Evolutionary conservation across 2,888 invertebrate genomes (phyloP).

Genomic region (Meandrusa payeni): DNA sequence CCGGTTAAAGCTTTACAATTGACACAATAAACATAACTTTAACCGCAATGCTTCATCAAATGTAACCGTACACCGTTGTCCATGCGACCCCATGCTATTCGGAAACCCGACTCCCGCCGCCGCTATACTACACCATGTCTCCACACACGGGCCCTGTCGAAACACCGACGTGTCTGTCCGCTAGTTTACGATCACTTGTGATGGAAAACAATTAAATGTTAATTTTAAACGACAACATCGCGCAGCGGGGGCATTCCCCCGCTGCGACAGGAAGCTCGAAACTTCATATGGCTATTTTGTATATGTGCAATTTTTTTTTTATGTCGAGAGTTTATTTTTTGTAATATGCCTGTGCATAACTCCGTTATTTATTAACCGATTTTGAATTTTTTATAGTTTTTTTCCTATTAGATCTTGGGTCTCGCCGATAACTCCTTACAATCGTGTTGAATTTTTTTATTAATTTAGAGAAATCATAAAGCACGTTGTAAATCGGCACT

Average conservation of each 20-base stretch:
- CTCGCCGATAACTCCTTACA: too few relatives aligned
- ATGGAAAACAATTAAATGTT: constrained; percentile 17
- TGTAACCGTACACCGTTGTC: constrained; percentile 10
- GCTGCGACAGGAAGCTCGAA: constrained; percentile 14
- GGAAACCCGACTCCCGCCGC: constrained; percentile 21
- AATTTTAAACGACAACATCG: constrained; percentile 7
- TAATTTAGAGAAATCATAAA: too few relatives aligned
- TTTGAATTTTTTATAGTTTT: too few relatives aligned
- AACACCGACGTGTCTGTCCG: constrained; percentile 2
- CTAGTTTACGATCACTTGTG: constrained; percentile 6
- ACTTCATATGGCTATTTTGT: constrained; percentile 10
- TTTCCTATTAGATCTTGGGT: too few relatives aligned
- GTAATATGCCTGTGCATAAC: too few relatives aligned
- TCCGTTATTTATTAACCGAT: too few relatives aligned
- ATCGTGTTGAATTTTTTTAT: too few relatives aligned
- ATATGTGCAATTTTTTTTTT: constrained; percentile 4
- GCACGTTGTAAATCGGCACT: too few relatives aligned
- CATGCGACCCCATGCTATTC: constrained; percentile 25
- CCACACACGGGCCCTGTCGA: not conserved
- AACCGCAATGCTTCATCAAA: too few relatives aligned
- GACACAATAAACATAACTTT: too few relatives aligned
- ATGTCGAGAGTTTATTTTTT: too few relatives aligned
- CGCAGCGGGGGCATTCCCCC: constrained; percentile 9
- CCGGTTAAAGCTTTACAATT: too few relatives aligned
- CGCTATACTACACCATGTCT: constrained; percentile 11